Evolutionary conservation across 2,888 invertebrate species (phyloP).

Genomic region (Cordilura impudica): DNA sequence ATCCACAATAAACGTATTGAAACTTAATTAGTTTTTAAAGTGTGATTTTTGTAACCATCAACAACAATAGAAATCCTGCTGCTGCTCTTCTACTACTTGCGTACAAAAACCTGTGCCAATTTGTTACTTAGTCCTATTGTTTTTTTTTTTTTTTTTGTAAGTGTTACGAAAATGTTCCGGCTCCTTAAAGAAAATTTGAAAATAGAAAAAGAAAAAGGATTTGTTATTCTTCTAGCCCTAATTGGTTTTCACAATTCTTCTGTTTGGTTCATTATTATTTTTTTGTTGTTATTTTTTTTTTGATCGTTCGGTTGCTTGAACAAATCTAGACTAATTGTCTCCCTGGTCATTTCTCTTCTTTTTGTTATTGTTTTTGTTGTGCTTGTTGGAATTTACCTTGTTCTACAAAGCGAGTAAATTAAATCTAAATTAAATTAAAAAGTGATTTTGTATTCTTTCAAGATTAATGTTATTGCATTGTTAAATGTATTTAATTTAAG

Average conservation of each 20-base stretch:
- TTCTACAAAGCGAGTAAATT: constrained; percentile 29
- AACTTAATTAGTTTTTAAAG: constrained; percentile 32
- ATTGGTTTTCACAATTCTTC: constrained; percentile 34
- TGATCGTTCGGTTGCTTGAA: not conserved
- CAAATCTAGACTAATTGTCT: constrained; percentile 60
- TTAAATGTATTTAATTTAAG: constrained; percentile 23
- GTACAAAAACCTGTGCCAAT: constrained; percentile 55
- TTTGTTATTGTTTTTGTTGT: not conserved
- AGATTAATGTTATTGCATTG: constrained; percentile 34
- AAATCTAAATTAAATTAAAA: constrained; percentile 48
- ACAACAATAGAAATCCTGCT: constrained; percentile 12
- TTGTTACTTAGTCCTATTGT: constrained; percentile 28
- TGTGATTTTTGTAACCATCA: constrained; percentile 56
- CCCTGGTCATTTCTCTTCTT: constrained; percentile 17
- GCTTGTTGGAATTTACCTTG: not conserved
- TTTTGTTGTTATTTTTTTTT: not conserved
- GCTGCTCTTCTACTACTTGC: not conserved
- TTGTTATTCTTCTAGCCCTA: constrained; percentile 19
- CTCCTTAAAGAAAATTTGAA: not conserved
- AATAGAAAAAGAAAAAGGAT: constrained; percentile 15
- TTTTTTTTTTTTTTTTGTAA: constrained; percentile 33
- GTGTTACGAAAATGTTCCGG: constrained; percentile 9
- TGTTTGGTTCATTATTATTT: not conserved
- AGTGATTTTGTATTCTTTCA: constrained; percentile 35
- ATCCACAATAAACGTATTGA: not conserved